Evolutionary conservation across 2,113 vertebrate genomes (phyloP), one percentile per base, ranked within the genome.

Genomic region (Guaruba guarouba): DNA sequence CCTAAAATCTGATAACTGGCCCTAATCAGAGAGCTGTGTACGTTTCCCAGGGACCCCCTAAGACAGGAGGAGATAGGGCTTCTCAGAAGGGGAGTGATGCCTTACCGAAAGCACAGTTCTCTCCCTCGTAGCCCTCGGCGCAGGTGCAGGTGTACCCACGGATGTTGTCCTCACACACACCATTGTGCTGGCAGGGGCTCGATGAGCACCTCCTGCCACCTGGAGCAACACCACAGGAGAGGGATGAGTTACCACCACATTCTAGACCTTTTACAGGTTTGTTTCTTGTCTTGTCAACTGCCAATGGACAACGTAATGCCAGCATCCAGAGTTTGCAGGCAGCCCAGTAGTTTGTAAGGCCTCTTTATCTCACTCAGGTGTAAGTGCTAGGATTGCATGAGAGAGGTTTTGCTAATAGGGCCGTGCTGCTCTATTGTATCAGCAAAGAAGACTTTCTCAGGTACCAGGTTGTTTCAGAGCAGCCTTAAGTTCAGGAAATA

Each of bases 161-260:
- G 43, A 98, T 97, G 46, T 8, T 95, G 94, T 99, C 97, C 6
- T 95, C 95, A 35, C 99, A 99, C 8, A 90, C 94, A 0, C 98
- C 98, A 0, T 98, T 98, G 61, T 99, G 96, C 61, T 98, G 98
- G 90, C 99, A 99, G 15, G 99, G 99, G 92, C 94, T 98, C 1
- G 98, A 97, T 2, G 71, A 22, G 19, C 99, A 99, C 28, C 98
- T 98, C 70, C 97, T 88, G 31, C 98, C 98, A 2, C 92, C 99
- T 99, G 94, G 3, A 24, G 39, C 49, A 70, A 82, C 4, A 35
- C 31, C 51, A 1, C 17, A 11, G 6, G 48, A 91, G 24, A 77
- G 44, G 49, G 20, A 43, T 2, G 0, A 44, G 68, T 87, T 39
- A 64, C 43, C 44, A 10, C 41, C 25, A 16, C 57, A 24, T 59